Conservation (phyloP, 2,797 vertebrate species). For the Sphenodon punctatus region DNA sequence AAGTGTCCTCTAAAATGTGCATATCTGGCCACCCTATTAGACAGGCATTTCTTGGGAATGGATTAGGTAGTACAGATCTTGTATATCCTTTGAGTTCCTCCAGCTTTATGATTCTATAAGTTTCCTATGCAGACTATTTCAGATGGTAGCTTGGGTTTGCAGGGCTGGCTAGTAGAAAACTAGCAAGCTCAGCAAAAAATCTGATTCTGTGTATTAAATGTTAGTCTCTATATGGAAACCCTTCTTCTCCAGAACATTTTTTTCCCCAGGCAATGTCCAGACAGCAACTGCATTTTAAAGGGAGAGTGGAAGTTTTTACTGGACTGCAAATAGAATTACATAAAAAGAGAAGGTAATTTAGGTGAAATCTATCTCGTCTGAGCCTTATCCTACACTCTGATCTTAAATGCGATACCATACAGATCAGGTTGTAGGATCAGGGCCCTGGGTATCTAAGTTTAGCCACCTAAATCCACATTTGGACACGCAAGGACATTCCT, state of each 20-base stretch:
- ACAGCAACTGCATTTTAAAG: background rate
- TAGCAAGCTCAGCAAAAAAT: background rate
- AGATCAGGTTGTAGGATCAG: background rate
- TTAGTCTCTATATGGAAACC: background rate
- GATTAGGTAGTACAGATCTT: too few relatives aligned
- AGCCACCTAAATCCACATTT: background rate
- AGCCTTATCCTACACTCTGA: background rate
- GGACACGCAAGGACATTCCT: background rate
- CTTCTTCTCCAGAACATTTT: background rate
- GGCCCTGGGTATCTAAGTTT: background rate
- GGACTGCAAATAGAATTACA: fast-evolving
- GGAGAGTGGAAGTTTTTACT: fast-evolving
- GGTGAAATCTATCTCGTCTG: fast-evolving
- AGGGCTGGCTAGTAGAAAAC: background rate
- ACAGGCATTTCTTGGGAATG: too few relatives aligned
- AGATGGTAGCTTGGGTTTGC: background rate
- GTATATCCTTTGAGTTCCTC: too few relatives aligned
- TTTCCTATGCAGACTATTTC: background rate
- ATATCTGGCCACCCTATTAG: too few relatives aligned
- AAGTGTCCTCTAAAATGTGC: too few relatives aligned
- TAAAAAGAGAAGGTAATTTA: background rate
- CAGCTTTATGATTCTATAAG: too few relatives aligned
- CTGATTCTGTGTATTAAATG: background rate
- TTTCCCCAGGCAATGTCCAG: background rate
- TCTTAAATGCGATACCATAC: background rate